Percentiles rank a stretch among this genome's conserved stretches.
Evolutionary conservation across 2,888 invertebrate species (phyloP).

Genomic region (Copidosoma aretas): DNA sequence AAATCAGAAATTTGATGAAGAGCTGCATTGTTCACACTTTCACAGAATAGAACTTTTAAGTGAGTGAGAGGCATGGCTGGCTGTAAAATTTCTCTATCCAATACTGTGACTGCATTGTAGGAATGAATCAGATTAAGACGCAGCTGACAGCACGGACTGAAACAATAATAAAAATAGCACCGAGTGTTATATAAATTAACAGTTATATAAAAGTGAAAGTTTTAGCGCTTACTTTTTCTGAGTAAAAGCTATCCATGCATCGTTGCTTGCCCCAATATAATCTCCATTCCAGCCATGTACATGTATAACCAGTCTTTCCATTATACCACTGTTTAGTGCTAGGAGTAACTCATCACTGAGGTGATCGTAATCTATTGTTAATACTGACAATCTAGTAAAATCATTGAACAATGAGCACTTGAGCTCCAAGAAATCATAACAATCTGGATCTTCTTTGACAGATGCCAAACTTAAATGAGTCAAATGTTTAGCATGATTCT

Average conservation of each 20-base stretch:
- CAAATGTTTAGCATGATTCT: slow-evolving; percentile 66
- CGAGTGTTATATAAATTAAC: slow-evolving; percentile 14
- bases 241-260: slow-evolving; percentile 70
- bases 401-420: slow-evolving; percentile 67
- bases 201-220: neutral
- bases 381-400: slow-evolving; percentile 61
- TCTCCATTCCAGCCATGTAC: slow-evolving; percentile 72
- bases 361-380: slow-evolving; percentile 68
- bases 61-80: slow-evolving; percentile 77
- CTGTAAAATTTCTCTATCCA: slow-evolving; percentile 71
- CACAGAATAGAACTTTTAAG: slow-evolving; percentile 77
- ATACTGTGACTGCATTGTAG: slow-evolving; percentile 69
- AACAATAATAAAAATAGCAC: neutral
- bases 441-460: slow-evolving; percentile 75
- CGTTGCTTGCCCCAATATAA: slow-evolving; percentile 72
- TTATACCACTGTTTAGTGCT: slow-evolving; percentile 60
- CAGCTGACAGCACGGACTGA: slow-evolving; percentile 67
- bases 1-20: slow-evolving; percentile 66
- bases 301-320: slow-evolving; percentile 72
- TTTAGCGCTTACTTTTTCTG: slow-evolving; percentile 61
- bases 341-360: slow-evolving; percentile 64
- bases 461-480: slow-evolving; percentile 73
- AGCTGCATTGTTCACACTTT: slow-evolving; percentile 66
- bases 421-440: slow-evolving; percentile 68
- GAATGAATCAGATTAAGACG: slow-evolving; percentile 73